Conservation (phyloP, 2,888 invertebrate genomes). For the Exocentrus adspersus region DNA sequence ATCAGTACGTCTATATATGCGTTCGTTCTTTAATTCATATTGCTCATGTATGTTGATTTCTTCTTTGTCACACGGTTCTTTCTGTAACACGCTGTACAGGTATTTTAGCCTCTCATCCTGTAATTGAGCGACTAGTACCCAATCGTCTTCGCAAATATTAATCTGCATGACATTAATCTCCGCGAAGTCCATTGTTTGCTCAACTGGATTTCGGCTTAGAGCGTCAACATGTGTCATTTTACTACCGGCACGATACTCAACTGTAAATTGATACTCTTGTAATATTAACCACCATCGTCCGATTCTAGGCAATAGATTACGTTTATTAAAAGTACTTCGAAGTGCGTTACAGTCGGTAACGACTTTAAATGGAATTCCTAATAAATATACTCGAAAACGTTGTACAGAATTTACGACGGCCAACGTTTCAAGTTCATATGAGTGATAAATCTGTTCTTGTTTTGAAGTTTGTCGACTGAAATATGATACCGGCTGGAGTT, state of each 20-base stretch:
- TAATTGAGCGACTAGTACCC: background rate
- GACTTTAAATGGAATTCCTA: constrained; percentile 6
- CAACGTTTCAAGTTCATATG: constrained; percentile 51
- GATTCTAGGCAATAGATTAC: background rate
- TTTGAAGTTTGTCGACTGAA: constrained; percentile 31
- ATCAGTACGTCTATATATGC: too few species aligned
- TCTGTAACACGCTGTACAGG: too few species aligned
- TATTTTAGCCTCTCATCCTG: background rate
- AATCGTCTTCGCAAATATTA: background rate
- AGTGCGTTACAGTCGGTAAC: constrained; percentile 47
- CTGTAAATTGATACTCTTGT: constrained; percentile 7
- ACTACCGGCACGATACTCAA: background rate
- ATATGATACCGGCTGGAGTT: background rate
- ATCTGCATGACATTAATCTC: background rate
- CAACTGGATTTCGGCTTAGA: background rate
- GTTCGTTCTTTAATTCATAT: too few species aligned
- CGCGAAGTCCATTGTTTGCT: background rate
- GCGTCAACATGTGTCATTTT: constrained; percentile 12
- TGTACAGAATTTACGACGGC: constrained; percentile 48
- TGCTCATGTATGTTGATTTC: too few species aligned
- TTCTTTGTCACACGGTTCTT: too few species aligned
- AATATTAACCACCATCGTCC: constrained; percentile 3
- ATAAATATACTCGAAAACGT: constrained; percentile 46
- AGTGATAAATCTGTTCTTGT: constrained; percentile 47
- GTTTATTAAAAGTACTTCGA: background rate